A percentile compares a stretch with the other conserved stretches of the same genome.
Conservation (phyloP, 2,113 vertebrate species). For the Corythornis vintsioides region DNA sequence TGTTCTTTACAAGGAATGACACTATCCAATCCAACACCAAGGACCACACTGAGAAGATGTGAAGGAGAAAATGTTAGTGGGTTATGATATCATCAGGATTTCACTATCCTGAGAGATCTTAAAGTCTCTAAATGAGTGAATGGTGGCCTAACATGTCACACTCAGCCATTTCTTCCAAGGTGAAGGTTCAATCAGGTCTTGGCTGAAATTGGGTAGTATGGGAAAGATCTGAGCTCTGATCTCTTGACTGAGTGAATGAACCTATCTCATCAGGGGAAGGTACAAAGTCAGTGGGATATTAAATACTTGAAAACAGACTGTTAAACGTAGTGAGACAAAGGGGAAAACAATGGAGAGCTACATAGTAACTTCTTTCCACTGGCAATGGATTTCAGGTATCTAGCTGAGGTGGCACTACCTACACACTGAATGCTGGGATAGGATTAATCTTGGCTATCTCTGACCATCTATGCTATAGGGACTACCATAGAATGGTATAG, state of each 20-base stretch:
- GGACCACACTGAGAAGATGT: accelerated
- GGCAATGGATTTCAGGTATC: not conserved
- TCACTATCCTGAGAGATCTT: not conserved
- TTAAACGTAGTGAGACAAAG: not conserved
- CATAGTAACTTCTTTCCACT: not conserved
- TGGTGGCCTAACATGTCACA: not conserved
- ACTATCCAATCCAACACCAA: not conserved
- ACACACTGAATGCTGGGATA: not conserved
- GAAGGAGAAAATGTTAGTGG: not conserved
- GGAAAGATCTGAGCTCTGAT: not conserved
- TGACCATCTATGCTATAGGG: not conserved
- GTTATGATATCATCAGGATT: not conserved
- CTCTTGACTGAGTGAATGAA: not conserved
- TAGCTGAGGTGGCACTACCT: not conserved
- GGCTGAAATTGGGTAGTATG: accelerated
- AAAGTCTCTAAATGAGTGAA: not conserved
- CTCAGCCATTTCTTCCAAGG: not conserved
- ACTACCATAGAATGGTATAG: not conserved
- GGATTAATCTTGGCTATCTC: not conserved
- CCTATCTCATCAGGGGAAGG: not conserved
- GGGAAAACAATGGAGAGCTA: not conserved
- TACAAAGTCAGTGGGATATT: not conserved
- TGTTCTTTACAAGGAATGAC: not conserved
- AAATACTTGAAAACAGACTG: not conserved
- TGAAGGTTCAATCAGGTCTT: not conserved